Evolutionary conservation across 2,797 vertebrate species (phyloP).

Genomic region (Stomatorhinus walkeri): DNA sequence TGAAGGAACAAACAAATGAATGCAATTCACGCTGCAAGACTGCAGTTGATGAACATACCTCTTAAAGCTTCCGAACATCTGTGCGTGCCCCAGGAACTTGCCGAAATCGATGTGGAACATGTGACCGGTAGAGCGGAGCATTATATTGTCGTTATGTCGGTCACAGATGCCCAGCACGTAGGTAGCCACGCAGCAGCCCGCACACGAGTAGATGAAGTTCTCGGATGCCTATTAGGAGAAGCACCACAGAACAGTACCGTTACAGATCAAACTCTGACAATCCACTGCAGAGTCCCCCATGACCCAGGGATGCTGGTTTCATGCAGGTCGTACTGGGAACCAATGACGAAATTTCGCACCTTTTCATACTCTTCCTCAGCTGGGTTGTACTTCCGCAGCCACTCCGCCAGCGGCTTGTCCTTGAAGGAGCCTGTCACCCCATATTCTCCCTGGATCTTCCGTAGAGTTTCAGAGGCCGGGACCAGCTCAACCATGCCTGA

Average conservation of each 20-base stretch:
- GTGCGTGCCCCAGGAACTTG: constrained; percentile 93
- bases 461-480: constrained; percentile 86
- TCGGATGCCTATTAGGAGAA: constrained; percentile 75
- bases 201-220: constrained; percentile 98
- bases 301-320: not conserved
- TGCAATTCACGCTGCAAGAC: not conserved
- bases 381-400: constrained; percentile 94
- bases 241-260: not conserved
- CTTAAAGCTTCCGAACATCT: constrained; percentile 98
- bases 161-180: constrained; percentile 95
- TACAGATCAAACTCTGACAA: not conserved
- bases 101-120: constrained; percentile 99
- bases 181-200: constrained; percentile 95
- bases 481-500: constrained; percentile 96
- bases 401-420: constrained; percentile 95
- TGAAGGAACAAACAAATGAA: not conserved
- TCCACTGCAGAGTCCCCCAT: too few relatives aligned
- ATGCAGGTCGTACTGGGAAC: not conserved
- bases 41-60: constrained; percentile 57
- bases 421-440: constrained; percentile 97
- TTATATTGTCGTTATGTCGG: constrained; percentile 97
- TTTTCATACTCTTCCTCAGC: constrained; percentile 97
- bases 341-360: constrained; percentile 54
- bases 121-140: constrained; percentile 92
- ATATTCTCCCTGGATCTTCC: constrained; percentile 97